phyloP scores from a whole-genome alignment of 1,140 invertebrate species.

The Globodera rostochiensis region DNA sequence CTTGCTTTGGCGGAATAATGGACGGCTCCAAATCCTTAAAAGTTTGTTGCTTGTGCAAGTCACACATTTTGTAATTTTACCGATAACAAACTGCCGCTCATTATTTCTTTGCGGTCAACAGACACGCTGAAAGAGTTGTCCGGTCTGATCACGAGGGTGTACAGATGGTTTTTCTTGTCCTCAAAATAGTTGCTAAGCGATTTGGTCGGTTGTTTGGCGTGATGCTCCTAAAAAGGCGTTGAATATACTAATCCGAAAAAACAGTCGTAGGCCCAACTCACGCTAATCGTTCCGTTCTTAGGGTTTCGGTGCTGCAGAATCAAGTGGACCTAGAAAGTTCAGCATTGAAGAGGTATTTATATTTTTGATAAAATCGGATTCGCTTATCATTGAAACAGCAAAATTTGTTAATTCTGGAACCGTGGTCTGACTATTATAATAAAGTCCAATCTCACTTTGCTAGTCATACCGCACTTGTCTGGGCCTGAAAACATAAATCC shows the following conservation, averaged over 20 bases:
- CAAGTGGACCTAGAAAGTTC: conserved; percentile 76
- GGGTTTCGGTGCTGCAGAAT: conserved; percentile 96
- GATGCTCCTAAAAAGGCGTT: conserved; percentile 67
- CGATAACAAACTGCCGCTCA: conserved; percentile 48
- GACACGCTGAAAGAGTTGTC: conserved; percentile 78
- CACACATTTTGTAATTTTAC: conserved; percentile 26
- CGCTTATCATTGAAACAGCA: too few species aligned
- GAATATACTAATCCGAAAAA: conserved; percentile 21
- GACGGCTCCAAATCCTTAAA: conserved; percentile 72
- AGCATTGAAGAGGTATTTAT: too few species aligned
- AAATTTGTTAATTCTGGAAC: too few species aligned
- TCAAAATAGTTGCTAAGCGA: conserved; percentile 83
- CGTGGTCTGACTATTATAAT: too few species aligned
- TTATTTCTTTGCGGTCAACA: conserved; percentile 73
- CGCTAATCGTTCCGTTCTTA: conserved; percentile 80
- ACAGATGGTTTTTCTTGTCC: conserved; percentile 92
- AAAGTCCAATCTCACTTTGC: conserved; percentile 70
- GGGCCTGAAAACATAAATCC: conserved; percentile 72
- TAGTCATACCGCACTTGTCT: conserved; percentile 94
- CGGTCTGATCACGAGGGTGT: conserved; percentile 83
- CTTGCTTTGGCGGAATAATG: conserved; percentile 90
- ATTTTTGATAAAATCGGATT: too few species aligned
- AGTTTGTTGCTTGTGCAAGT: background rate
- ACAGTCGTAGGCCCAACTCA: conserved; percentile 43
- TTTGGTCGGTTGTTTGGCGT: conserved; percentile 74